phyloP scores from a whole-genome alignment of 2,888 invertebrate genomes.

The Syrphus vitripennis region DNA sequence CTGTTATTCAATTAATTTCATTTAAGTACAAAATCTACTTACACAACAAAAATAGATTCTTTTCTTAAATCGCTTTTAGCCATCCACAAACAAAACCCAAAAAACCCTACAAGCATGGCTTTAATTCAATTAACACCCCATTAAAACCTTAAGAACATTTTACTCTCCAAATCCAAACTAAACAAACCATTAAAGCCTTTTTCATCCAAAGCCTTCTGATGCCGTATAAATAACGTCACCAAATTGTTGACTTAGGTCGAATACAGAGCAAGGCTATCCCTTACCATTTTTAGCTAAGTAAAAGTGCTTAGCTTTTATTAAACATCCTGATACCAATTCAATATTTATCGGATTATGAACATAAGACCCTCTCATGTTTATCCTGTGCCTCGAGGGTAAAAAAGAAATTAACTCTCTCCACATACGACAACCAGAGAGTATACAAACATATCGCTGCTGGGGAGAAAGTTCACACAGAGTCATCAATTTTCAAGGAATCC shows the following conservation, averaged over 20 bases:
- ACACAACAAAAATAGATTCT: conserved; percentile 30
- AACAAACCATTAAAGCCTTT: conserved; percentile 28
- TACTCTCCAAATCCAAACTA: conserved; percentile 7
- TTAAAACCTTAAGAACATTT: conserved; percentile 36
- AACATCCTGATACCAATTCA: conserved; percentile 64
- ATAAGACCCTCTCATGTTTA: conserved; percentile 64
- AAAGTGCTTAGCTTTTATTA: conserved; percentile 68
- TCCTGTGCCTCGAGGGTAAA: conserved; percentile 11
- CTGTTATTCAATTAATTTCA: neutral
- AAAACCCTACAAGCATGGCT: neutral
- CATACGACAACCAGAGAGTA: neutral
- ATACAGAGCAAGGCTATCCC: conserved; percentile 24
- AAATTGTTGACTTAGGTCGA: conserved; percentile 59
- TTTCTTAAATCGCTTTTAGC: neutral
- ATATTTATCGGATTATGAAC: conserved; percentile 69
- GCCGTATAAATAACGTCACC: neutral
- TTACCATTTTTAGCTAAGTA: conserved; percentile 26
- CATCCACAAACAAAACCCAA: conserved; percentile 8
- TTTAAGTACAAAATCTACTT: conserved; percentile 9
- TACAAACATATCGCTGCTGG: neutral
- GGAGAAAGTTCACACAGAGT: conserved; percentile 56
- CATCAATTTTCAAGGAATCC: conserved; percentile 61
- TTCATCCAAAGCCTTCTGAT: neutral
- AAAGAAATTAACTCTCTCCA: conserved; percentile 17
- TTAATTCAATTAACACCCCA: conserved; percentile 62